Percentiles rank a stretch among this genome's conserved stretches.
phyloP scores from a whole-genome alignment of 2,797 vertebrate species.

The Helarctos malayanus region DNA sequence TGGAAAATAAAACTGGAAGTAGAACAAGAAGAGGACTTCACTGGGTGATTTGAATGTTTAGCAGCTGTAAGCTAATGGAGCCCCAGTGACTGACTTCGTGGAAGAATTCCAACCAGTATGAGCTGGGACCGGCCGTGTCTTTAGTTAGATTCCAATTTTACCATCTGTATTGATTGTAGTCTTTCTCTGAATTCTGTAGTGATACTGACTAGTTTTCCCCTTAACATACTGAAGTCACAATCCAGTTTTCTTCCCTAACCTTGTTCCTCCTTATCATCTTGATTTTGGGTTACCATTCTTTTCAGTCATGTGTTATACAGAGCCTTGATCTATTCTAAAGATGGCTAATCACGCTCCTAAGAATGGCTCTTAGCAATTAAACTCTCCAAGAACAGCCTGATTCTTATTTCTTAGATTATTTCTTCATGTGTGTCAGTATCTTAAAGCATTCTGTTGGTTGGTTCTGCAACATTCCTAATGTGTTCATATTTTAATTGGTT shows the following conservation, averaged over 20 bases:
- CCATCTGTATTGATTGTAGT: not conserved
- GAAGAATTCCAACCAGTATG: not conserved
- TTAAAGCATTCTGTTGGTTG: not conserved
- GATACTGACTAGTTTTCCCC: not conserved
- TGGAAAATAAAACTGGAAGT: not conserved
- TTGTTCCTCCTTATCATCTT: not conserved
- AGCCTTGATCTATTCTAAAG: not conserved
- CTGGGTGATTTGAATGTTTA: not conserved
- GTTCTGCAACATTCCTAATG: conserved; percentile 9
- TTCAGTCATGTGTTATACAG: not conserved
- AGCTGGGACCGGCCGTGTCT: not conserved
- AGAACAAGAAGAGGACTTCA: not conserved
- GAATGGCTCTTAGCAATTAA: not conserved
- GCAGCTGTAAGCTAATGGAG: not conserved
- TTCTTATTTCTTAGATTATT: conserved; percentile 9
- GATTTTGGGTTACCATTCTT: not conserved
- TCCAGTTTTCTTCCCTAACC: not conserved
- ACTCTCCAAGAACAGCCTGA: not conserved
- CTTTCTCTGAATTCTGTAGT: not conserved
- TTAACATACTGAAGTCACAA: conserved; percentile 15
- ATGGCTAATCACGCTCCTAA: not conserved
- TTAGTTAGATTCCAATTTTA: not conserved
- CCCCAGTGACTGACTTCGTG: not conserved
- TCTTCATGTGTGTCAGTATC: not conserved
- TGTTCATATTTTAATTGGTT: conserved; percentile 36